These are phyloP conservation scores for Siphlonurus alternatus DNA, from an alignment of 2,888 invertebrate species.

Conservation along the genomic window DNA sequence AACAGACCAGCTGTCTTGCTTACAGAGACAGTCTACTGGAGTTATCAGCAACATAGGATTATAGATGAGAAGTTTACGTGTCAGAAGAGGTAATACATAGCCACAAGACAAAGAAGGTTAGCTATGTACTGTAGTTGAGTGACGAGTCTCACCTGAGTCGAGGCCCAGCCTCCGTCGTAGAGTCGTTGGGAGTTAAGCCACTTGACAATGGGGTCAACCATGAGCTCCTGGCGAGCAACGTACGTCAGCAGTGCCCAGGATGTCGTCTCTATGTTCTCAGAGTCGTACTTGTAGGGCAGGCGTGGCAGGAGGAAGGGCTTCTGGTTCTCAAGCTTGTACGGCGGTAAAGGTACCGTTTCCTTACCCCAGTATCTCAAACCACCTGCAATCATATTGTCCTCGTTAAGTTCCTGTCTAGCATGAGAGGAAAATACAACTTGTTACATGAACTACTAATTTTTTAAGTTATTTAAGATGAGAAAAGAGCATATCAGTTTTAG, in stretches of 20 bases:
- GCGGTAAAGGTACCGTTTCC: constrained; percentile 59
- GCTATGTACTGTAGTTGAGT: too few relatives aligned
- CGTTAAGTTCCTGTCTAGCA: neutral
- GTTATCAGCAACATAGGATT: too few relatives aligned
- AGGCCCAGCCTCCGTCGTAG: constrained; percentile 76
- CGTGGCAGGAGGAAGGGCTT: constrained; percentile 79
- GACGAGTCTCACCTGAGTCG: constrained; percentile 68
- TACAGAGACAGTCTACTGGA: too few relatives aligned
- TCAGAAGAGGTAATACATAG: neutral
- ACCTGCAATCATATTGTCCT: constrained; percentile 27
- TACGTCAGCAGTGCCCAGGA: constrained; percentile 82
- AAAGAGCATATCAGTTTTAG: neutral
- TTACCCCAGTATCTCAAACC: constrained; percentile 77
- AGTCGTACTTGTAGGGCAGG: constrained; percentile 73
- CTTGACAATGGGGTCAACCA: constrained; percentile 70
- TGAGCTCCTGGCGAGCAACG: constrained; percentile 64
- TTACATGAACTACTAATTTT: neutral
- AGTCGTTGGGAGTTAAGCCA: constrained; percentile 81
- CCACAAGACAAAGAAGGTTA: too few relatives aligned
- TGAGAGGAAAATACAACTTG: neutral
- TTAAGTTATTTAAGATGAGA: neutral
- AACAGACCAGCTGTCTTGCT: too few relatives aligned
- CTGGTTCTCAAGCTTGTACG: constrained; percentile 76
- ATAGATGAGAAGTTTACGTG: neutral
- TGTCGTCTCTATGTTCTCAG: constrained; percentile 83